Evolutionary conservation across 2,888 invertebrate species (phyloP).

Genomic region (Endomychus coccineus): DNA sequence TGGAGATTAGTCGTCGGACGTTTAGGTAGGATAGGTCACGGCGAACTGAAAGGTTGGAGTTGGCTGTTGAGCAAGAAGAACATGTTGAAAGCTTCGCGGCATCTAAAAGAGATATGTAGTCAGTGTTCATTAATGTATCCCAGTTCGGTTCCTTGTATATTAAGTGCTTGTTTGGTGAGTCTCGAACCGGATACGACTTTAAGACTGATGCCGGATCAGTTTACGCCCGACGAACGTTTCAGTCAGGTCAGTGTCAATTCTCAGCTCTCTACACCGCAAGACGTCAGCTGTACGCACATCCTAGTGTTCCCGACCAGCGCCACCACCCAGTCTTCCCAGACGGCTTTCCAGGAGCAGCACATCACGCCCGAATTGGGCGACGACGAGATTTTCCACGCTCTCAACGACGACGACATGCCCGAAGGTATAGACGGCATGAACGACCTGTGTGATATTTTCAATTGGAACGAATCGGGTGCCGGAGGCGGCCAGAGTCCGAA

Average conservation of each 20-base stretch:
- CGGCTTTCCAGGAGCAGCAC: slow-evolving; percentile 61
- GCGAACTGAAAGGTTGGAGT: slow-evolving; percentile 96
- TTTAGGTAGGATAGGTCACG: slow-evolving; percentile 94
- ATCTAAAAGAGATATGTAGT: slow-evolving; percentile 83
- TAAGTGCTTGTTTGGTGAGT: slow-evolving; percentile 96
- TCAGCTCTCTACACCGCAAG: slow-evolving; percentile 89
- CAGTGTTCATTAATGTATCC: slow-evolving; percentile 80
- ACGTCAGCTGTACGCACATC: slow-evolving; percentile 96
- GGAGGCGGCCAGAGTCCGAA: slow-evolving; percentile 52
- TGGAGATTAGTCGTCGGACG: slow-evolving; percentile 96
- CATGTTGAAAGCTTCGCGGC: slow-evolving; percentile 76
- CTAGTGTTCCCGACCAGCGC: slow-evolving; percentile 97
- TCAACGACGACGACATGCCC: slow-evolving; percentile 45
- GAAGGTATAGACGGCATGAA: slow-evolving; percentile 56
- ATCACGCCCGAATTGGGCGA: slow-evolving; percentile 61
- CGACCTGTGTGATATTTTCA: slow-evolving; percentile 73
- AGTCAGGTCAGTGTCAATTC: slow-evolving; percentile 80
- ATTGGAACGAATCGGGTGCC: slow-evolving; percentile 55
- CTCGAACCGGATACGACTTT: slow-evolving; percentile 74
- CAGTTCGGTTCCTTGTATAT: slow-evolving; percentile 78
- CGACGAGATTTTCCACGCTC: slow-evolving; percentile 57
- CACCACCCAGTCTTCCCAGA: slow-evolving; percentile 77
- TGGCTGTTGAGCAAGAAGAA: slow-evolving; percentile 88
- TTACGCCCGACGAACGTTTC: slow-evolving; percentile 87
- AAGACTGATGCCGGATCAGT: slow-evolving; percentile 87